Conservation (phyloP, 2,888 invertebrate species). For the Dicycla oo region DNA sequence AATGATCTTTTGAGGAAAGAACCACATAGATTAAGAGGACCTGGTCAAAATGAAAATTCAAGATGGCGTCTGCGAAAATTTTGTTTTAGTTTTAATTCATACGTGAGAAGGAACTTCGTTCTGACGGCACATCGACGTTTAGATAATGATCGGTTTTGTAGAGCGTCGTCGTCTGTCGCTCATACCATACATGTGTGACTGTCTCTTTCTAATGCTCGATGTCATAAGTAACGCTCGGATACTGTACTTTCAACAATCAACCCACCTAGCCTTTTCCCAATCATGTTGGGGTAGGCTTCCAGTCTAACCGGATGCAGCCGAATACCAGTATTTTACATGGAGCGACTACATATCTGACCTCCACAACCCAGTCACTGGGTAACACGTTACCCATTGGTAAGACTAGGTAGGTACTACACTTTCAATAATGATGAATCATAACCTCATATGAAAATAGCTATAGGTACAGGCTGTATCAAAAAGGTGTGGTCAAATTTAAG, state of each 20-base stretch:
- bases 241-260: background rate
- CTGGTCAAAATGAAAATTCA: too few relatives aligned
- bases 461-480: too few relatives aligned
- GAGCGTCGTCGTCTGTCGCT: too few relatives aligned
- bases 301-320: background rate
- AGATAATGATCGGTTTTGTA: too few relatives aligned
- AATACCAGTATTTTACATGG: background rate
- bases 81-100: too few relatives aligned
- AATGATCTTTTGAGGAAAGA: too few relatives aligned
- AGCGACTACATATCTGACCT: background rate
- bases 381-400: background rate
- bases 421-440: background rate
- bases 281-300: background rate
- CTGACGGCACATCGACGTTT: too few relatives aligned
- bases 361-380: background rate
- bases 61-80: too few relatives aligned
- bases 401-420: background rate
- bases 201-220: too few relatives aligned
- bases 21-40: too few relatives aligned
- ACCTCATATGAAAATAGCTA: background rate
- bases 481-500: too few relatives aligned
- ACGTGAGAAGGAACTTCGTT: too few relatives aligned
- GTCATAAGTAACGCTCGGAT: background rate
- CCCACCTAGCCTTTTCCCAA: background rate
- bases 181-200: background rate